Conservation (phyloP, 23 tunicate genomes). For the Corella eumyota region DNA sequence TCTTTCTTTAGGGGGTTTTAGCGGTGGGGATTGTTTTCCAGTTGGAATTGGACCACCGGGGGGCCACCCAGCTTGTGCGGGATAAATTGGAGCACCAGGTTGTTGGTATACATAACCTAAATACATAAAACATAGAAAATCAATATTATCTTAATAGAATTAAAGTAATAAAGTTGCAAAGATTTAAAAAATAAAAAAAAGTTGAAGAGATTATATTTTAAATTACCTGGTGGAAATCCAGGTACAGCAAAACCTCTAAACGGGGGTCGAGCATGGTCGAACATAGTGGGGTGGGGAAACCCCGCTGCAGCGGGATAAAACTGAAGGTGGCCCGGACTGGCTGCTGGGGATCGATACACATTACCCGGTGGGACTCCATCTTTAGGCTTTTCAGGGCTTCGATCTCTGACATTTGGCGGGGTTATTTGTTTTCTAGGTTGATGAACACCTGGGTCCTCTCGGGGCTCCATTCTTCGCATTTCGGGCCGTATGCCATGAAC, state of each 20-base stretch:
- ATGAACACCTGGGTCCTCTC: no score
- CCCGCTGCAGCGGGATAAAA: constrained; percentile 9
- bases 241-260: constrained; percentile 14
- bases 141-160: no score
- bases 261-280: constrained; percentile 24
- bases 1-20: constrained; percentile 18
- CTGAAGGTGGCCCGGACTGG: constrained; percentile 20
- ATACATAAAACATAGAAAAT: no score
- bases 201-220: no score
- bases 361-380: background rate
- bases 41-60: constrained; percentile 4
- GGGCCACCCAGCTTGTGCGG: constrained; percentile 10
- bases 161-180: no score
- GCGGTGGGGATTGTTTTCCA: constrained; percentile 22
- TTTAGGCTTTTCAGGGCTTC: constrained; percentile 22
- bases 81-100: constrained; percentile 7
- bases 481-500: background rate
- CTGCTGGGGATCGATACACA: constrained; percentile 13
- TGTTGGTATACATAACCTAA: constrained; percentile 1
- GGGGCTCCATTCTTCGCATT: background rate
- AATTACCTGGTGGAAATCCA: constrained; percentile 9
- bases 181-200: no score
- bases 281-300: constrained; percentile 9
- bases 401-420: constrained; percentile 3
- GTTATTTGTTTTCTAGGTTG: constrained; percentile 12